Percentiles rank a stretch among this genome's conserved stretches.
These are phyloP conservation scores for Thalassarche chlororhynchos DNA, from an alignment of 2,113 vertebrate species.

Conservation along the genomic window DNA sequence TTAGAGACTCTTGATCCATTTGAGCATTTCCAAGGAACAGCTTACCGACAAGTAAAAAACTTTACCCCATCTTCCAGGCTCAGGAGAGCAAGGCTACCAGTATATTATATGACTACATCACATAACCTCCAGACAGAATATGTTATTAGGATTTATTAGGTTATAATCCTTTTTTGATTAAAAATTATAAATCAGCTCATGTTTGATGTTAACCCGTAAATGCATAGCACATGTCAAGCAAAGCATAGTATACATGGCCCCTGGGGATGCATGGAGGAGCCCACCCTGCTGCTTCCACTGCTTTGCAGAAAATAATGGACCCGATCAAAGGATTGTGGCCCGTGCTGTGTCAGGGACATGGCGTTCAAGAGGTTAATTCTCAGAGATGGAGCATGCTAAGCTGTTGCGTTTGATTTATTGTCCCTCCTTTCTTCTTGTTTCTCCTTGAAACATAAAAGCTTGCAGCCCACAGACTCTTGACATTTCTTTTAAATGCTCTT, in stretches of 20 bases:
- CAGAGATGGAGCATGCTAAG: slow-evolving; percentile 37
- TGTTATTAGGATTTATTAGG: slow-evolving; percentile 55
- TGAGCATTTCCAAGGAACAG: neutral
- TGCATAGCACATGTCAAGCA: slow-evolving; percentile 48
- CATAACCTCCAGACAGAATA: slow-evolving; percentile 40
- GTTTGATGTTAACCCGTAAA: slow-evolving; percentile 66
- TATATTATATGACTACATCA: neutral
- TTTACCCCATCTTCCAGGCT: neutral
- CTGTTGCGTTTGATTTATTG: slow-evolving; percentile 64
- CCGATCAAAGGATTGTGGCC: slow-evolving; percentile 32
- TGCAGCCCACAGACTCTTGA: slow-evolving; percentile 59
- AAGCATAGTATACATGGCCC: neutral
- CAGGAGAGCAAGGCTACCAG: neutral
- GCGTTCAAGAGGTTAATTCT: slow-evolving; percentile 62
- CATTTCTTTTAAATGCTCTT: slow-evolving; percentile 69
- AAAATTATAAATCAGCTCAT: slow-evolving; percentile 63
- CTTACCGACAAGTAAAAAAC: neutral
- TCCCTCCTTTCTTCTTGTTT: slow-evolving; percentile 67
- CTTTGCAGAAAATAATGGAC: slow-evolving; percentile 13
- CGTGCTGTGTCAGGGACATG: neutral
- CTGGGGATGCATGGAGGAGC: neutral
- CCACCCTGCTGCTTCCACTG: slow-evolving; percentile 6
- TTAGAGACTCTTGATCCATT: neutral
- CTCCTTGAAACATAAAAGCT: slow-evolving; percentile 70
- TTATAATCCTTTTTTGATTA: slow-evolving; percentile 70